phyloP scores from a whole-genome alignment of 2,113 vertebrate species.

The Larimichthys crocea region DNA sequence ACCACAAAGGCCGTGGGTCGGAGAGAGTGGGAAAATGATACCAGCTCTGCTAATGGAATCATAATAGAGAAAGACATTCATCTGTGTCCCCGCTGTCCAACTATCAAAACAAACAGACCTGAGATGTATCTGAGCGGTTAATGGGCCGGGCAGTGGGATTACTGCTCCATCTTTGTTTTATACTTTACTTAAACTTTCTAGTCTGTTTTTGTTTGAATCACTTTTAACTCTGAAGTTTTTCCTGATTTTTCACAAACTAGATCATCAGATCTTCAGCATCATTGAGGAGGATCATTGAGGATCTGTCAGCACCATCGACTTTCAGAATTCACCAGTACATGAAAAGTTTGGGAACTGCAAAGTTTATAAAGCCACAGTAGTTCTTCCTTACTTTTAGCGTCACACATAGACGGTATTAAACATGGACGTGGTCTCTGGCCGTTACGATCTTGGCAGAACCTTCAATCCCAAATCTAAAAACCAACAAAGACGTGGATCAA shows the following conservation, averaged over 20 bases:
- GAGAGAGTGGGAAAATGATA: constrained; percentile 65
- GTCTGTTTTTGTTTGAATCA: not conserved
- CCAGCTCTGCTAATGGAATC: constrained; percentile 65
- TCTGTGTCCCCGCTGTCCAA: constrained; percentile 49
- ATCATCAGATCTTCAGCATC: not conserved
- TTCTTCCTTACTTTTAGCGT: too few species aligned
- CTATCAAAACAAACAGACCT: constrained; percentile 68
- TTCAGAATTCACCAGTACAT: not conserved
- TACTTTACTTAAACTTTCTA: too few species aligned
- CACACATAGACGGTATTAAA: too few species aligned
- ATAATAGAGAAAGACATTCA: constrained; percentile 67
- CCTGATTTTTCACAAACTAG: not conserved
- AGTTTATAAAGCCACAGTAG: not conserved
- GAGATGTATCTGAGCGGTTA: constrained; percentile 51
- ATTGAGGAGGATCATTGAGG: not conserved
- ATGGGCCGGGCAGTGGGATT: constrained; percentile 57
- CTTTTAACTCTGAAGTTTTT: not conserved
- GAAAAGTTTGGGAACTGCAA: not conserved
- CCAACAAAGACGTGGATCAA: too few species aligned
- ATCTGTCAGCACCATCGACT: not conserved
- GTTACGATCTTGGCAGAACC: too few species aligned
- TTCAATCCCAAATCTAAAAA: too few species aligned
- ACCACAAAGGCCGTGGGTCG: constrained; percentile 28
- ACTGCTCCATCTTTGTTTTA: constrained; percentile 22
- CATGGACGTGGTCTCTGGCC: too few species aligned